A percentile compares a stretch with the other conserved stretches of the same genome.
Evolutionary conservation across 2,113 vertebrate species (phyloP).

Genomic region (Bubalus kerabau): DNA sequence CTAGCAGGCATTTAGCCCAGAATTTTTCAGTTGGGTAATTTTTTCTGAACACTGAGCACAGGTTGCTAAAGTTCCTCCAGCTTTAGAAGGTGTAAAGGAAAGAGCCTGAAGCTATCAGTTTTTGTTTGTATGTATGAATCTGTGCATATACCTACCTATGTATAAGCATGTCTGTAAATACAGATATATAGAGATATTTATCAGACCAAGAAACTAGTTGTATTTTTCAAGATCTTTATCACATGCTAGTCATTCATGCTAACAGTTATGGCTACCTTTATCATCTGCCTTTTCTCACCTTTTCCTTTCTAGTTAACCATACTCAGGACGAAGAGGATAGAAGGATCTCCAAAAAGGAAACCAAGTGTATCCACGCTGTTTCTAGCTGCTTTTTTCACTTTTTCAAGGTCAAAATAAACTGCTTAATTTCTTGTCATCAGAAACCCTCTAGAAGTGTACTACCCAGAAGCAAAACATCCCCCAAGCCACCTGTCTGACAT

Average conservation of each 20-base stretch:
- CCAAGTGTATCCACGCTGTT: not conserved
- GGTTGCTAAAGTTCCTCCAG: not conserved
- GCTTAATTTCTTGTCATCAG: conserved; percentile 27
- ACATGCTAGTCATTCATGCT: not conserved
- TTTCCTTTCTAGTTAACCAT: not conserved
- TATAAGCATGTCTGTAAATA: not conserved
- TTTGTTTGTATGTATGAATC: not conserved
- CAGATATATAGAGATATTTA: not conserved
- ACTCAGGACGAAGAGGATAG: not conserved
- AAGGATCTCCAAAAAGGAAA: not conserved
- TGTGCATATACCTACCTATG: not conserved
- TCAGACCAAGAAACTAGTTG: not conserved
- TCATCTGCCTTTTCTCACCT: not conserved
- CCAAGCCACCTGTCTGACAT: conserved; percentile 29
- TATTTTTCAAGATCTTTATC: conserved; percentile 30
- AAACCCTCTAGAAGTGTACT: conserved; percentile 16
- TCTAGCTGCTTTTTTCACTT: not conserved
- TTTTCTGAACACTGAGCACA: conserved; percentile 14
- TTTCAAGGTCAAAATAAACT: conserved; percentile 3
- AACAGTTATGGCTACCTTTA: conserved; percentile 9
- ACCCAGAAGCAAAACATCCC: conserved; percentile 34
- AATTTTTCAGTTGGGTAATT: conserved; percentile 5
- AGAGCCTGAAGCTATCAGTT: not conserved
- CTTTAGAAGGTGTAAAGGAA: not conserved
- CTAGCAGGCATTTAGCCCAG: not conserved